These are phyloP conservation scores for Bryconaethiops microstoma DNA, from an alignment of 2,797 vertebrate genomes.

Conservation along the genomic window DNA sequence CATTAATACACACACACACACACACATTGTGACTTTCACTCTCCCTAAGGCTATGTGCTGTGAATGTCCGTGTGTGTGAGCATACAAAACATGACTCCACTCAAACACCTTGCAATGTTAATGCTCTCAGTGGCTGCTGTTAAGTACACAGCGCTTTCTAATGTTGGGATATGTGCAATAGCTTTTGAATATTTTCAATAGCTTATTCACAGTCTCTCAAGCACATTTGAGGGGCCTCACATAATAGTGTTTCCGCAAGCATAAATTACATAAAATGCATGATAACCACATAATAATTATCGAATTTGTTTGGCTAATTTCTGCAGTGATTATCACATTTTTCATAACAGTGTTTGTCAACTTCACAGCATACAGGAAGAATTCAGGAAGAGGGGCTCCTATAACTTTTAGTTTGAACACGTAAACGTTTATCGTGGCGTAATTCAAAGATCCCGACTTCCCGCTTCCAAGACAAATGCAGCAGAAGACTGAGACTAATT, in stretches of 20 bases:
- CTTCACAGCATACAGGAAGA: too few species aligned
- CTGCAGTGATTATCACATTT: not conserved
- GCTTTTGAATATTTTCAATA: not conserved
- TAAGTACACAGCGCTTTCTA: not conserved
- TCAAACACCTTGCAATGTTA: not conserved
- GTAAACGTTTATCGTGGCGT: too few species aligned
- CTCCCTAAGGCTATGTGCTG: not conserved
- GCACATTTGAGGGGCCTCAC: not conserved
- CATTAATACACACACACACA: not conserved
- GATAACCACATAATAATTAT: not conserved
- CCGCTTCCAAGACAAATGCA: too few species aligned
- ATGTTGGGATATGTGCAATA: not conserved
- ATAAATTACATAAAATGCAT: conserved; percentile 1
- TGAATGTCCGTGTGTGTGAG: not conserved
- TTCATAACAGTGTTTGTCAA: too few species aligned
- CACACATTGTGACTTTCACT: not conserved
- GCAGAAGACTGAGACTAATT: not conserved
- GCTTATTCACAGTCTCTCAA: not conserved
- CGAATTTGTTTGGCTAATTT: not conserved
- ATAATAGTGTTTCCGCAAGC: not conserved
- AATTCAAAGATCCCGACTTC: too few species aligned
- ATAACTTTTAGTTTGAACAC: too few species aligned
- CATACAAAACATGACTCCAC: not conserved
- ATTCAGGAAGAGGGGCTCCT: too few species aligned
- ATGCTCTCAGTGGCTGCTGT: not conserved